Base-by-base conservation (phyloP, 1,140 invertebrate genomes). In the Brachionus sp. region DNA sequence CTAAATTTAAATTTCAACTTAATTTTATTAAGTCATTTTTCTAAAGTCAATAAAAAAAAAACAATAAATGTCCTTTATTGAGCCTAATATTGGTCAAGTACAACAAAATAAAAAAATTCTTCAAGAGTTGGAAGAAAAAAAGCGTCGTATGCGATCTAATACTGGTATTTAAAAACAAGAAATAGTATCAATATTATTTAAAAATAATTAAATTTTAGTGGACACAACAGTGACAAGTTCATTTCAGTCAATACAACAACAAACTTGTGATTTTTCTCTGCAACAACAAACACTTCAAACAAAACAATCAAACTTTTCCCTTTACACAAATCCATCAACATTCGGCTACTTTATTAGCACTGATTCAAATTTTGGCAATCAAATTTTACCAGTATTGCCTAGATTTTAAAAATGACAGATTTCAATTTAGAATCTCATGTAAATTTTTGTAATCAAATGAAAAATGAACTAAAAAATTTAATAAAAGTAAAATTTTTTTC, bases 91-190 rank as follows among this genome's bases (percentile, higher is more conserved):
- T 62, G 77, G 77, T 66, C 77, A 80, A 66, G 62, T 57, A 9
- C 77, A 80, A n/a, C 77, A 80, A 44, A 80, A 80, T 44, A 57
- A 66, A 29, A 80, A 80, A 62, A 80, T 80, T 62, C 50, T 80
- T 0, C 77, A 62, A 57, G 77, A 80, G 62, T 50, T 80, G 57
- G 77, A 80, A 50, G 77, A 80, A 35, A 80, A 80, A 62, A 80
- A 80, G 39, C 46, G 77, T 33, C 77, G 77, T 16, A 80, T 80
- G 77, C 12, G 62, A 80, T 62, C 77, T 44, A 66, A 57, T 62
- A 66, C 77, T 12, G 50, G 77, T 80, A 13, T 16, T 44, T 39
- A 5, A 42, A 5, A 35, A 73, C 4, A 39, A 7, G 16, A 1
- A 3, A 23, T 6, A 39, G 1, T 13, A 19, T 16, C 19, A 44